Evolutionary conservation across 2,888 invertebrate genomes (phyloP).

Genomic region (Petrolisthes cinctipes): DNA sequence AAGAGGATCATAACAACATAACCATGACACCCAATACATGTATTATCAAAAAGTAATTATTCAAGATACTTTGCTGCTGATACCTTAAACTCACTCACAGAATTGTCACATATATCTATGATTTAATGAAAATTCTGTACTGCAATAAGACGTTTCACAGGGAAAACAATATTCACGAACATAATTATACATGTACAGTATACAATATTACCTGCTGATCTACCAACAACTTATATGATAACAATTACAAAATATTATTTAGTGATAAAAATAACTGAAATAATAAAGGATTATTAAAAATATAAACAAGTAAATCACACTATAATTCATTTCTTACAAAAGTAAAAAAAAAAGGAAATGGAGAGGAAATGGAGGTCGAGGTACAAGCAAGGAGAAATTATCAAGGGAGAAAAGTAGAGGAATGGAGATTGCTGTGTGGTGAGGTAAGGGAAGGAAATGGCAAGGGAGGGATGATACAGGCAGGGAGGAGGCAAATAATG

Average conservation of each 20-base stretch:
- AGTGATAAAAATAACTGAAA: no score
- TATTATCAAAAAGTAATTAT: no score
- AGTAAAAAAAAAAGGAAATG: not conserved
- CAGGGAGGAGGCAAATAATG: not conserved
- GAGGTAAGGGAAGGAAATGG: not conserved
- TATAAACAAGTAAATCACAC: no score
- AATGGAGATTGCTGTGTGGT: not conserved
- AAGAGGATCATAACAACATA: not conserved
- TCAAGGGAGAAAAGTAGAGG: not conserved
- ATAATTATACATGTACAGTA: no score
- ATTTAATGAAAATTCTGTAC: not conserved
- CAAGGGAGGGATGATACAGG: constrained; percentile 4
- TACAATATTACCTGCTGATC: no score
- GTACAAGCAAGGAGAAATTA: not conserved
- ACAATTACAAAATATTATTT: no score
- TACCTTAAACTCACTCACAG: not conserved
- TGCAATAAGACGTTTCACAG: not conserved
- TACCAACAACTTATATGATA: no score
- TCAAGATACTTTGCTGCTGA: no score
- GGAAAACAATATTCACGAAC: no score
- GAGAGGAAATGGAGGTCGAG: not conserved
- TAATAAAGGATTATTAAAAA: no score
- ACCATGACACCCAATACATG: not conserved
- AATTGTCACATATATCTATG: constrained; percentile 4
- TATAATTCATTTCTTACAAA: not conserved